A percentile compares a stretch with the other conserved stretches of the same genome.
phyloP scores from a whole-genome alignment of 2,888 invertebrate genomes.

The Meganola albula region DNA sequence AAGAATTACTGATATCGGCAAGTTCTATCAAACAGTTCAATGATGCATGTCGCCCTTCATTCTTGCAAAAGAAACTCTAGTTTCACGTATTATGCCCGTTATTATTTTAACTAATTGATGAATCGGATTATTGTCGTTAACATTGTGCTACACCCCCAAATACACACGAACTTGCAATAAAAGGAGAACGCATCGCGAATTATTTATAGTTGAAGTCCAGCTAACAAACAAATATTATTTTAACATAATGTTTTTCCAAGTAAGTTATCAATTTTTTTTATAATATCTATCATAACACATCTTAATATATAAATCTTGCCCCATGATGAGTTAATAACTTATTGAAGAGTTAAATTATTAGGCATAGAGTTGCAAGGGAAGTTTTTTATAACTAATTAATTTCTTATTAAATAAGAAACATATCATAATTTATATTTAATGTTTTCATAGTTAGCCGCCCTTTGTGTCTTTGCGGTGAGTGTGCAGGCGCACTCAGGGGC shows the following conservation, averaged over 20 bases:
- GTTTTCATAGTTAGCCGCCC: conserved; percentile 33
- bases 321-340: no score
- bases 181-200: conserved; percentile 28
- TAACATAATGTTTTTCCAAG: conserved; percentile 49
- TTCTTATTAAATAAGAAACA: background rate
- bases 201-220: conserved; percentile 43
- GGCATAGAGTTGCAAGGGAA: no score
- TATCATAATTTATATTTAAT: no score
- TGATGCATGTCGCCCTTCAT: conserved; percentile 39
- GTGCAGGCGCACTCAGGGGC: conserved; percentile 41
- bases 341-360: no score
- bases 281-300: no score
- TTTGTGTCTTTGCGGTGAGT: conserved; percentile 38
- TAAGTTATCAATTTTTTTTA: conserved; percentile 27
- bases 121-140: conserved; percentile 34
- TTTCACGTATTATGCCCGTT: conserved; percentile 38
- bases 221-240: conserved; percentile 37
- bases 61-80: conserved; percentile 34
- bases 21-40: conserved; percentile 33
- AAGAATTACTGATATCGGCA: conserved; percentile 23
- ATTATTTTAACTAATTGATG: conserved; percentile 27
- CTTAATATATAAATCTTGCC: no score
- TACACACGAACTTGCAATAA: conserved; percentile 33
- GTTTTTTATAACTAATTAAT: no score
- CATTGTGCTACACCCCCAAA: conserved; percentile 29